Evolutionary conservation across 2,113 vertebrate species (phyloP), one percentile per base, ranked within the genome.

Genomic region (Zosterops hypoxanthus): DNA sequence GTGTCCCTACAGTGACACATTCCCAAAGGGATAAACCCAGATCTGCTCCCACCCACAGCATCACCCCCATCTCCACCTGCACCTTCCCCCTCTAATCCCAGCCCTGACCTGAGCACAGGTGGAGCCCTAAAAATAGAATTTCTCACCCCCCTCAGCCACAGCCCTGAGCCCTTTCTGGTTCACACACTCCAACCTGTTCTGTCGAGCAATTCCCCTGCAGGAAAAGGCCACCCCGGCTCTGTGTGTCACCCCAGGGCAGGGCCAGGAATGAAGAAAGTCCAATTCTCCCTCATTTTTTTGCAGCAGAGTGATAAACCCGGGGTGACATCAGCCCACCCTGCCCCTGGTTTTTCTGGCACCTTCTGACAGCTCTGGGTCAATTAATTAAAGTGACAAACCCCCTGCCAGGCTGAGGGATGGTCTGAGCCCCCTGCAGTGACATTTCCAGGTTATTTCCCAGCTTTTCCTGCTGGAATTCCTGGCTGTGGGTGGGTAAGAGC

Each of bases 241-340:
- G 34, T 12, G 53, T 60, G 88, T 92, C 95, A 72, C 56, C 0
- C 0, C 92, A 71, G 86, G 91, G 91, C 57, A 41, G 80, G 17
- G 11, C 61, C 26, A 95, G 61, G 94, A 94, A 95, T 92, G 93
- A 94, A 83, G 95, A 92, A 90, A 96, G 80, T 94, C 95, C 83
- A 61, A 92, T 82, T 12, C 79, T 47, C 80, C 94, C 16, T 88
- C 95, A 90, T 95, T 97, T 77, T 80, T 77, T 80, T 88, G 82
- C 65, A 41, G 6, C 42, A 4, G 24, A 57, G 56, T 1, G 71
- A 50, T 44, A 46, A 90, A 97, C 82, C 17, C 31, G 13, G 61
- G 55, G 2, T 12, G 82, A 44, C 39, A 44, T 29, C 80, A 39
- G 19, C 55, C 9, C 52, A 3, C 22, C 41, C 92, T 31, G 91